Evolutionary conservation across 2,113 vertebrate species (phyloP).

Genomic region (Xyliphius kryptos): DNA sequence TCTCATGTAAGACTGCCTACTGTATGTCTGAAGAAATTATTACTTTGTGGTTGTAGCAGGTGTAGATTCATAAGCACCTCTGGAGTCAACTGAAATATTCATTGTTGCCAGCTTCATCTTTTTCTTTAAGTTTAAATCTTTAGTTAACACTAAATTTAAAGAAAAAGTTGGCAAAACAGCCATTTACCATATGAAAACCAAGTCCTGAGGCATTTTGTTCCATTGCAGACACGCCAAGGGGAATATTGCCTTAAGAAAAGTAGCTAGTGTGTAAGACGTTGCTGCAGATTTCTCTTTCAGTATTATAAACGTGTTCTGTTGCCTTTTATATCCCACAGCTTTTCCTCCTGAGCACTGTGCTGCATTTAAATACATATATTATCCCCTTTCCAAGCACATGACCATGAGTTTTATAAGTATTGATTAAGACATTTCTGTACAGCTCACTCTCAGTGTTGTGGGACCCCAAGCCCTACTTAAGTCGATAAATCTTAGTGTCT

Average conservation of each 20-base stretch:
- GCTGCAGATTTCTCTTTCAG: slow-evolving; percentile 36
- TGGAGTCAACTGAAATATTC: slow-evolving; percentile 21
- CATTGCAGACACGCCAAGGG: too few relatives aligned
- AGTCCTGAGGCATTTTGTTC: slow-evolving; percentile 38
- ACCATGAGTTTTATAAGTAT: slow-evolving; percentile 19
- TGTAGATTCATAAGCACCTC: too few relatives aligned
- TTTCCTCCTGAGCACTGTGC: slow-evolving; percentile 8
- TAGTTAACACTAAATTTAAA: slow-evolving; percentile 32
- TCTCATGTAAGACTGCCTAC: too few relatives aligned
- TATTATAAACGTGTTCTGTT: slow-evolving; percentile 36
- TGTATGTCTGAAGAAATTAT: too few relatives aligned
- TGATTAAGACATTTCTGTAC: slow-evolving; percentile 24
- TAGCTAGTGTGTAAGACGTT: slow-evolving; percentile 41
- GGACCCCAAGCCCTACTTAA: slow-evolving; percentile 19
- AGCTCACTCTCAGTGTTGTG: slow-evolving; percentile 6
- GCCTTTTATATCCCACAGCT: slow-evolving; percentile 40
- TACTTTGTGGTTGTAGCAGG: too few relatives aligned
- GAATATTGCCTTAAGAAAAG: slow-evolving; percentile 52
- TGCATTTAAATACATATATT: slow-evolving; percentile 28
- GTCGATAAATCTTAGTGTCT: slow-evolving; percentile 20
- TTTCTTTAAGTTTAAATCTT: slow-evolving; percentile 19
- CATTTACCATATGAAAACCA: slow-evolving; percentile 45
- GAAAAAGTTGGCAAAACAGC: slow-evolving; percentile 22
- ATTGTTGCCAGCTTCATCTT: slow-evolving; percentile 19
- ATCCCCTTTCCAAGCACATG: slow-evolving; percentile 6